A percentile compares a stretch with the other conserved stretches of the same genome.
phyloP scores from a whole-genome alignment of 2,113 vertebrate species.

The Actinemys pallida region DNA sequence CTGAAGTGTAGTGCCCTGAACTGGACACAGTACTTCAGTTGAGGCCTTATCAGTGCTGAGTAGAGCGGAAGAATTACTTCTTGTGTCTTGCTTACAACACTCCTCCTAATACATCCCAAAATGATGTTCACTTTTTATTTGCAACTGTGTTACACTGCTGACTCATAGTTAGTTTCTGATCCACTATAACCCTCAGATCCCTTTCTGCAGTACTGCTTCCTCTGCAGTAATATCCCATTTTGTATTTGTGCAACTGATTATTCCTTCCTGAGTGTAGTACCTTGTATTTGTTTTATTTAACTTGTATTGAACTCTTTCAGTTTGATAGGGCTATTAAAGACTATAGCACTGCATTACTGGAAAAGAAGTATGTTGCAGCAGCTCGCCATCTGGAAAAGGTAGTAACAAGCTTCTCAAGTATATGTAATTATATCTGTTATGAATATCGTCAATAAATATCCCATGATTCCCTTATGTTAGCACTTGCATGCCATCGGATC shows the following conservation, averaged over 20 bases:
- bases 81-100: neutral
- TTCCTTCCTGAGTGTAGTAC: neutral
- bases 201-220: neutral
- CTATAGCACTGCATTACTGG: slow-evolving; percentile 80
- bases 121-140: neutral
- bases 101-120: neutral
- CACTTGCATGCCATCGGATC: neutral
- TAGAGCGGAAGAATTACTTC: neutral
- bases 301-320: slow-evolving; percentile 71
- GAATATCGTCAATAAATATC: accelerated
- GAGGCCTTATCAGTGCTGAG: neutral
- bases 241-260: neutral
- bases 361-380: slow-evolving; percentile 87
- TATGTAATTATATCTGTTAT: accelerated
- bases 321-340: slow-evolving; percentile 90
- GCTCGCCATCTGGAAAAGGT: slow-evolving; percentile 88
- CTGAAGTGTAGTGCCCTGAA: neutral
- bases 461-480: accelerated
- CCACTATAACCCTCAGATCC: neutral
- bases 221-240: neutral
- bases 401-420: neutral
- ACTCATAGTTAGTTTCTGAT: neutral
- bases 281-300: neutral
- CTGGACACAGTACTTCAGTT: neutral
- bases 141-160: neutral